Base-by-base conservation (phyloP, 2,113 vertebrate genomes). In the Pseudopodoces humilis region DNA sequence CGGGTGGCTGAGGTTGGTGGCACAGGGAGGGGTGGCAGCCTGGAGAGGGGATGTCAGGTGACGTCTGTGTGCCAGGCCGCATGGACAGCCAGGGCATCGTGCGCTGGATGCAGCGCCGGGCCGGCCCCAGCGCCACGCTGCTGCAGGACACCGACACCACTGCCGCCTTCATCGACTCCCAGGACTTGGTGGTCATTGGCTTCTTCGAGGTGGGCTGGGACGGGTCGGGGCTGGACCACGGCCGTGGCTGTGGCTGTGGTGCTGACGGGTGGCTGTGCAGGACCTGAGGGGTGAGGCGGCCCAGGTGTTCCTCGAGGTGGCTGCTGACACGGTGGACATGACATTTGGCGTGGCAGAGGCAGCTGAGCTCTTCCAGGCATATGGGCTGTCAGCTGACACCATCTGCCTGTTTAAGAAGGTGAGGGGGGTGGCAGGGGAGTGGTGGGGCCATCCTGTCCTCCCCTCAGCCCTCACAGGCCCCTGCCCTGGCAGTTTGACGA, bases 371-470 rank as follows among this genome's bases (percentile, higher is more conserved):
- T 99, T 99, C 70, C 37, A 98, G 93, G 98, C 91, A 2, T 99
- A 98, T 1, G 97, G 97, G 27, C 96, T 99, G 13, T 94, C 97
- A 4, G 79, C 55, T 0, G 97, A 98, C 94, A 97, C 98, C 0
- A 86, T 99, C 72, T 98, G 98, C 63, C 97, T 99, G n/a, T 99
- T 99, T 92, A 99, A 99, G 95, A 98, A 99, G 98, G 99, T 99
- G 88, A 30, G 83, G 43, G 43, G 46, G 10, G 9, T 5, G 18
- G 13, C 2, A 6, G 37, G 8, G 56, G 7, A 13, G 22, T 6
- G 60, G 20, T 0, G 30, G 21, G 81, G 59, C 22, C 31, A 10
- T 33, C 11, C 53, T 19, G 43, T 4, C 24, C 50, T 13, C 15
- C 11, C 12, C 8, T 10, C 60, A 64, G 44, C 47, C 52, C 71